phyloP scores from a whole-genome alignment of 2,888 invertebrate genomes.

The Matsumyia berberina region DNA sequence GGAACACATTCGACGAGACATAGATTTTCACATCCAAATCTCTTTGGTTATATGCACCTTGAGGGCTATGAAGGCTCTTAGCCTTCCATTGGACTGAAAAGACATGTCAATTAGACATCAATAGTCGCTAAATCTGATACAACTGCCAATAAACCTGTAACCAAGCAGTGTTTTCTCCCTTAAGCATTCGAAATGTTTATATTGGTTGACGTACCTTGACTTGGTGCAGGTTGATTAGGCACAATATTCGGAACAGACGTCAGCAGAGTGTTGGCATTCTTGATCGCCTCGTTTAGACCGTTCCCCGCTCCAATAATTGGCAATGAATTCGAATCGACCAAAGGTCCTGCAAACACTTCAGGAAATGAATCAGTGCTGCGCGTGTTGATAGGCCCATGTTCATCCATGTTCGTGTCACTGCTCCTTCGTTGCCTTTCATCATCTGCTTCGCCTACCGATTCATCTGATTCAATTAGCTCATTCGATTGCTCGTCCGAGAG shows the following conservation, averaged over 20 bases:
- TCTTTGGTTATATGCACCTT: too few species aligned
- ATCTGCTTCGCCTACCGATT: not conserved
- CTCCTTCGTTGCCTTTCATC: not conserved
- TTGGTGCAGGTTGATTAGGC: not conserved
- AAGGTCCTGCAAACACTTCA: constrained; percentile 41
- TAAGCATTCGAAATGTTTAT: too few species aligned
- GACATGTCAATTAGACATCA: too few species aligned
- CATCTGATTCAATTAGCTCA: constrained; percentile 23
- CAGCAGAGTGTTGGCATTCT: constrained; percentile 27
- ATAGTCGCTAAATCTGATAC: too few species aligned
- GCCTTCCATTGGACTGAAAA: too few species aligned
- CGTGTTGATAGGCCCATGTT: not conserved
- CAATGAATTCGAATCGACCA: constrained; percentile 5
- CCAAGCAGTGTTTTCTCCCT: too few species aligned
- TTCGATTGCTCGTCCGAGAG: constrained; percentile 27
- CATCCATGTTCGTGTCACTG: not conserved
- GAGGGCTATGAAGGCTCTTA: too few species aligned
- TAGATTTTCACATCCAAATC: too few species aligned
- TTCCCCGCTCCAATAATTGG: not conserved
- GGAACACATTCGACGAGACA: too few species aligned
- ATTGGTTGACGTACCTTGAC: constrained; percentile 18
- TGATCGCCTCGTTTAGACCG: constrained; percentile 33
- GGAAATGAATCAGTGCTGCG: constrained; percentile 53
- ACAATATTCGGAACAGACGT: not conserved
- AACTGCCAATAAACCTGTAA: too few species aligned